These are phyloP conservation scores for Elgonia sp. DNA, from an alignment of 2,888 invertebrate species.

Conservation along the genomic window DNA sequence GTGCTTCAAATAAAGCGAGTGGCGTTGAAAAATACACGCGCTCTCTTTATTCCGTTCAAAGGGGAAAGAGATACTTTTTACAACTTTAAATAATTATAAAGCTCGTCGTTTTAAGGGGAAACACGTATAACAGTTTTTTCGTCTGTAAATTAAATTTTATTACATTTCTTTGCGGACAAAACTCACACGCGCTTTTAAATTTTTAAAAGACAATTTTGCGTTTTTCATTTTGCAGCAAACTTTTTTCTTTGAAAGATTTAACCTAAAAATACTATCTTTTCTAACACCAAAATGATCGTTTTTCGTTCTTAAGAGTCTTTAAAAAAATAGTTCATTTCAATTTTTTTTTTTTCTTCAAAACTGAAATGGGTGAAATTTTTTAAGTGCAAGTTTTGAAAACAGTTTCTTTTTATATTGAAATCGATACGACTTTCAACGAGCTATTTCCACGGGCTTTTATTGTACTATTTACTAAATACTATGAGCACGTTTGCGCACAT, in stretches of 20 bases:
- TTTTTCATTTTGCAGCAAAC: neutral
- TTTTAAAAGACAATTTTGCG: neutral
- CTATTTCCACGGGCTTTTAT: slow-evolving; percentile 26
- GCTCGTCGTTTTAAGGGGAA: neutral
- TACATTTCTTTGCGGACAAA: neutral
- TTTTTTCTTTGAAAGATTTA: too few species aligned
- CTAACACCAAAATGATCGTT: too few species aligned
- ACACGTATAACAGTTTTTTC: neutral
- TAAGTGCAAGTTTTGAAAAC: neutral
- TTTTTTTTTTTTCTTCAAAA: too few species aligned
- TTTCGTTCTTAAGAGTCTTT: too few species aligned
- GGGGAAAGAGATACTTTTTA: neutral
- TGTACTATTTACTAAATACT: slow-evolving; percentile 41
- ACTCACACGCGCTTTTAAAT: neutral
- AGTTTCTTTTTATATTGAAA: slow-evolving; percentile 30
- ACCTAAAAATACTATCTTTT: too few species aligned
- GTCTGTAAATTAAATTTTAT: neutral
- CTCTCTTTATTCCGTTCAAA: neutral
- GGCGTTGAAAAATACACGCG: slow-evolving; percentile 4
- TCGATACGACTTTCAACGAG: slow-evolving; percentile 49
- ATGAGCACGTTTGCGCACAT: slow-evolving; percentile 42
- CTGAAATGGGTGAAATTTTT: too few species aligned
- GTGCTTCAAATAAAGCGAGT: neutral
- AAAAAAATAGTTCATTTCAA: too few species aligned
- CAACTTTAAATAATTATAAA: slow-evolving; percentile 7